Conservation (phyloP, 2,113 vertebrate genomes). For the Theristicus caerulescens region DNA sequence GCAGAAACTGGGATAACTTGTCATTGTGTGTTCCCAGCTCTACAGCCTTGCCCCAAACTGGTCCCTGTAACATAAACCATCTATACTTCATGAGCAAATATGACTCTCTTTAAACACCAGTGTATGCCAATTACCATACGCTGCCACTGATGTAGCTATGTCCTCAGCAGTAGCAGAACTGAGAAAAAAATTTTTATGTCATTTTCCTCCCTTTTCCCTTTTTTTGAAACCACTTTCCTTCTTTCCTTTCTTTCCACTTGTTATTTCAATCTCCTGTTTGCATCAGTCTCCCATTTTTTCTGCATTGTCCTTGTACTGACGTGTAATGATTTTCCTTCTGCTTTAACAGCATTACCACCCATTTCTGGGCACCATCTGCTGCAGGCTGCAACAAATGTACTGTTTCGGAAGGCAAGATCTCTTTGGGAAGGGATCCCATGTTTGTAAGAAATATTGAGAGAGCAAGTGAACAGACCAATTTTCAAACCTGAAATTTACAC, state of each 20-base stretch:
- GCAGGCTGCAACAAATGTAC: not conserved
- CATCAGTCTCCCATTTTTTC: not conserved
- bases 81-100: not conserved
- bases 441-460: not conserved
- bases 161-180: not conserved
- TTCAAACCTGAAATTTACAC: not conserved
- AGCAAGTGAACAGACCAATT: not conserved
- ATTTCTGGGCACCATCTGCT: not conserved
- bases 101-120: not conserved
- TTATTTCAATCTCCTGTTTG: not conserved
- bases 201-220: not conserved
- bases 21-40: not conserved
- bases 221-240: not conserved
- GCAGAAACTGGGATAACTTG: not conserved
- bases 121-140: not conserved
- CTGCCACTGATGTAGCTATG: not conserved
- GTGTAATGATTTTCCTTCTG: not conserved
- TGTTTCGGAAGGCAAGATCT: not conserved
- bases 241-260: not conserved
- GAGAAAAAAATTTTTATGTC: accelerated
- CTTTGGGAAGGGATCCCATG: not conserved
- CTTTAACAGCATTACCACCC: not conserved
- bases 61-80: not conserved
- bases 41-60: not conserved
- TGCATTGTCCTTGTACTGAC: not conserved